These are phyloP conservation scores for Argyrosomus regius DNA, from an alignment of 2,797 vertebrate genomes.

Conservation along the genomic window DNA sequence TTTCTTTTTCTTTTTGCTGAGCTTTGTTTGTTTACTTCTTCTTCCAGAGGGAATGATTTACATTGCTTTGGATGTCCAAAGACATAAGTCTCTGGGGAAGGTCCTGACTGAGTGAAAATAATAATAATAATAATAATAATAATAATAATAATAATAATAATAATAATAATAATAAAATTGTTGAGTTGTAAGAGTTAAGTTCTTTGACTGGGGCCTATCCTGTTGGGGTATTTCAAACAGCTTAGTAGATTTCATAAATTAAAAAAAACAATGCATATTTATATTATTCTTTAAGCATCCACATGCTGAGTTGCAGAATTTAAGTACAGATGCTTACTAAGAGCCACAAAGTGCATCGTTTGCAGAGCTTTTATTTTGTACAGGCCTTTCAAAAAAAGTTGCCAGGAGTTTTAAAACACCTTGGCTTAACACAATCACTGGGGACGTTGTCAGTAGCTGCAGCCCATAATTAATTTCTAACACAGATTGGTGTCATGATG, in stretches of 20 bases:
- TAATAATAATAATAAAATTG: too few species aligned
- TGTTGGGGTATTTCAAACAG: neutral
- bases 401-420: neutral
- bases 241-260: neutral
- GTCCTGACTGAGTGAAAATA: neutral
- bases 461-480: neutral
- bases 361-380: slow-evolving; percentile 4
- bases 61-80: slow-evolving; percentile 6
- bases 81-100: neutral
- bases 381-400: neutral
- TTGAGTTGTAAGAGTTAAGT: neutral
- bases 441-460: neutral
- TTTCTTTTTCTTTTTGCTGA: neutral
- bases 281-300: neutral
- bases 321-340: neutral
- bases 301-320: neutral
- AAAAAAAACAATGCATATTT: neutral
- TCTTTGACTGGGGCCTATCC: neutral
- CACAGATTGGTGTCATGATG: neutral
- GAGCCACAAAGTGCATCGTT: neutral
- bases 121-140: neutral
- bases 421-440: neutral
- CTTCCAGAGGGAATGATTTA: slow-evolving; percentile 14
- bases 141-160: too few species aligned
- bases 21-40: slow-evolving; percentile 44